phyloP scores from a whole-genome alignment of 2,113 vertebrate species.

The Panthera uncia region DNA sequence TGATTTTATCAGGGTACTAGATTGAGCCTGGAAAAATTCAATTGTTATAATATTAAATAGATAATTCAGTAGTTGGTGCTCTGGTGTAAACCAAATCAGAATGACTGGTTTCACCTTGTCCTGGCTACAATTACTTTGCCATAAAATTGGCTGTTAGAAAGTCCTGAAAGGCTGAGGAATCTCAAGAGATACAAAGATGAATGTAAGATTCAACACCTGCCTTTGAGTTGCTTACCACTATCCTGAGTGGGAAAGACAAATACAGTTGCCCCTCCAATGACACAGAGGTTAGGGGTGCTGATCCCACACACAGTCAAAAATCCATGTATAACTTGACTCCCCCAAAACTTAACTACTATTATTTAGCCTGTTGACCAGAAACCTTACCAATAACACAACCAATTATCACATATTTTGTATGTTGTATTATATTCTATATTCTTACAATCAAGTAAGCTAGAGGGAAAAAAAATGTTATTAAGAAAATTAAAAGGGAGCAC shows the following conservation, averaged over 20 bases:
- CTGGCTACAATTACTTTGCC: constrained; percentile 24
- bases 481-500: not conserved
- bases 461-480: not conserved
- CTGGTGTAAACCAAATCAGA: not conserved
- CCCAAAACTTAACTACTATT: not conserved
- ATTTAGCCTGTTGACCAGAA: not conserved
- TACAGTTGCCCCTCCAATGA: not conserved
- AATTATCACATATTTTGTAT: not conserved
- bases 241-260: not conserved
- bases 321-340: not conserved
- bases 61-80: not conserved
- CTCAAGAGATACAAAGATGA: not conserved
- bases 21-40: constrained; percentile 3
- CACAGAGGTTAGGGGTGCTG: not conserved
- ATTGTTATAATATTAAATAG: not conserved
- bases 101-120: not conserved
- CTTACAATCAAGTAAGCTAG: not conserved
- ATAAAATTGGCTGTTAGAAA: not conserved
- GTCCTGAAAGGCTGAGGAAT: not conserved
- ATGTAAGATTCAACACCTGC: not conserved
- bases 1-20: not conserved
- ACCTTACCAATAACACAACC: not conserved
- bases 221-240: not conserved
- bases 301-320: not conserved
- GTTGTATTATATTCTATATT: not conserved